Base-by-base conservation (phyloP, 2,888 invertebrate genomes). In the Nomada hirtipes region DNA sequence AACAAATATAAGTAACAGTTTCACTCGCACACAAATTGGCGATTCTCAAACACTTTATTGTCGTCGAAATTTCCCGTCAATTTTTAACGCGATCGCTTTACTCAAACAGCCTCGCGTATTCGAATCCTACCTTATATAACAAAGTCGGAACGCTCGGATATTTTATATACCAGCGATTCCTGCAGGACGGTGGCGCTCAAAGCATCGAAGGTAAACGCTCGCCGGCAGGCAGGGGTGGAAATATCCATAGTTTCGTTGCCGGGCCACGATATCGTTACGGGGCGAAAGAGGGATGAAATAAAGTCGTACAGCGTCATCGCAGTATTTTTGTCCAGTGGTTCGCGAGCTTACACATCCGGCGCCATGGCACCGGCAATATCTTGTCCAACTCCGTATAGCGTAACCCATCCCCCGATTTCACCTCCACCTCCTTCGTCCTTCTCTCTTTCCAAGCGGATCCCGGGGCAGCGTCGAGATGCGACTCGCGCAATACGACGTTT, bases 401-500 rank as follows among this genome's bases (percentile, higher is more conserved):
- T 42, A 47, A 10, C 9, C 53, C 26, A 1, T 4, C 65, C 26
- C 10, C 53, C 36, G 11, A 47, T 13, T 15, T 50, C 47, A 3
- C 63, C 18, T 0, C 20, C 52, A 50, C 61, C 3, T 23, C 50
- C n/a, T 57, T 13, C n/a, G 50, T 50, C 18, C 42, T 23, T 50
- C 42, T 44, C 72, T 82, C 77, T 79, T 69, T 76, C 61, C 79
- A 63, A 59, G 53, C 69, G 70, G 76, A 75, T 52, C 82, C 72
- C 69, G 78, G 15, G 71, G 81, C 81, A 81, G 47, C 78, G 76
- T 65, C 78, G 76, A 76, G 75, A 64, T 36, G 36, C 73, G 85
- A 76, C 73, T 65, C 76, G 78, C 59, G 67, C 78, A 81, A 82
- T 82, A 82, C 87, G 86, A 85, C 83, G 86, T 87, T 85, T 76